A percentile compares a stretch with the other conserved stretches of the same genome.
phyloP scores from a whole-genome alignment of 2,797 vertebrate genomes.

The Trematocara caparti region DNA sequence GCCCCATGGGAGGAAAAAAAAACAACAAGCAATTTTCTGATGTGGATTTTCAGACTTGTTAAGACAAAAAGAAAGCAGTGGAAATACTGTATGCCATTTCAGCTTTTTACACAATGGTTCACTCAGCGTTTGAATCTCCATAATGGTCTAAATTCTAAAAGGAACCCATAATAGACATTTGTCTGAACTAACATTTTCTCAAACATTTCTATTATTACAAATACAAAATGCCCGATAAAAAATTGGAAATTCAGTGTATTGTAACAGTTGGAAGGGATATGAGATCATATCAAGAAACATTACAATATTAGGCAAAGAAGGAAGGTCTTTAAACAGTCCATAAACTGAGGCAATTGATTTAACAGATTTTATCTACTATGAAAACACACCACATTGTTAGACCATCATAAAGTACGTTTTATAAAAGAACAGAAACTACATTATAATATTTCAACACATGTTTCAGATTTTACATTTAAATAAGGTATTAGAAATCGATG shows the following conservation, averaged over 20 bases:
- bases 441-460: constrained; percentile 49
- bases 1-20: constrained; percentile 2
- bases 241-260: constrained; percentile 73
- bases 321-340: constrained; percentile 61
- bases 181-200: constrained; percentile 57
- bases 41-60: constrained; percentile 2
- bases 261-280: constrained; percentile 68
- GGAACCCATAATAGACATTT: constrained; percentile 18
- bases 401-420: constrained; percentile 56
- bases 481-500: constrained; percentile 36
- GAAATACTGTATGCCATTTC: constrained; percentile 15
- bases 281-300: constrained; percentile 68
- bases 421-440: constrained; percentile 39
- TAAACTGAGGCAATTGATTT: constrained; percentile 60
- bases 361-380: constrained; percentile 62
- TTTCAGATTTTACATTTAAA: constrained; percentile 42
- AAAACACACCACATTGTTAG: constrained; percentile 59
- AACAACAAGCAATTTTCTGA: background rate
- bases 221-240: constrained; percentile 81
- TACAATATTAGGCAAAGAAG: constrained; percentile 65
- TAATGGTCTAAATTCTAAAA: constrained; percentile 42
- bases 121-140: constrained; percentile 14
- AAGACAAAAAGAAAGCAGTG: constrained; percentile 3
- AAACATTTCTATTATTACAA: constrained; percentile 76
- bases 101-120: constrained; percentile 41